phyloP scores from a whole-genome alignment of 2,113 vertebrate species.

The Otis tarda region DNA sequence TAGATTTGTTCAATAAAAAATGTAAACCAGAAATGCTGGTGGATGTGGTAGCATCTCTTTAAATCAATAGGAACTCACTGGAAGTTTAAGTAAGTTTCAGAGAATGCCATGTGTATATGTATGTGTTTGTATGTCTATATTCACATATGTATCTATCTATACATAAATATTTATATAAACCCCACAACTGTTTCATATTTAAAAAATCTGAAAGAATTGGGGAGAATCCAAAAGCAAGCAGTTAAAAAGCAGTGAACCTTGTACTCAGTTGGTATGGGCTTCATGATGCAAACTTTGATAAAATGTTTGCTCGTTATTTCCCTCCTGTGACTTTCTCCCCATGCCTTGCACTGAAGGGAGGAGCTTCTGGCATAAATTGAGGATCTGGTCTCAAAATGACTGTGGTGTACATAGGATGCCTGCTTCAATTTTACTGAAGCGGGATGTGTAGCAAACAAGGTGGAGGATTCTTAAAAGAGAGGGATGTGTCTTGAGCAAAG shows the following conservation, averaged over 20 bases:
- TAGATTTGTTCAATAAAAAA: conserved; percentile 66
- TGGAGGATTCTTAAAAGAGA: neutral
- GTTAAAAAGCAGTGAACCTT: neutral
- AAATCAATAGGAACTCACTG: conserved; percentile 61
- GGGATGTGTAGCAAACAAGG: fast-evolving
- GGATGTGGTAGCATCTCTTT: conserved; percentile 29
- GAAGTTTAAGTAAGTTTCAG: conserved; percentile 46
- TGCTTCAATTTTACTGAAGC: neutral
- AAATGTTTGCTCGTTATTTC: neutral
- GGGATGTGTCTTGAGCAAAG: neutral
- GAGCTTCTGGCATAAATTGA: neutral
- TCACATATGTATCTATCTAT: neutral
- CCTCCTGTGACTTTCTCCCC: neutral
- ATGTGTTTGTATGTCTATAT: neutral
- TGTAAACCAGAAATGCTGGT: conserved; percentile 53
- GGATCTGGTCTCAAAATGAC: neutral
- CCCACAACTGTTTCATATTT: neutral
- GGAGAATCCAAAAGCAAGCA: neutral
- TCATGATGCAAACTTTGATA: neutral
- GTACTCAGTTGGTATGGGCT: neutral
- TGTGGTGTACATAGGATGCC: neutral
- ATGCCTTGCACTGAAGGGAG: neutral
- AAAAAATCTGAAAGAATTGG: neutral
- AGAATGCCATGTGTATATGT: neutral
- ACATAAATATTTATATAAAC: neutral